phyloP scores from a whole-genome alignment of 2,888 invertebrate species.

The Zygaena filipendulae region DNA sequence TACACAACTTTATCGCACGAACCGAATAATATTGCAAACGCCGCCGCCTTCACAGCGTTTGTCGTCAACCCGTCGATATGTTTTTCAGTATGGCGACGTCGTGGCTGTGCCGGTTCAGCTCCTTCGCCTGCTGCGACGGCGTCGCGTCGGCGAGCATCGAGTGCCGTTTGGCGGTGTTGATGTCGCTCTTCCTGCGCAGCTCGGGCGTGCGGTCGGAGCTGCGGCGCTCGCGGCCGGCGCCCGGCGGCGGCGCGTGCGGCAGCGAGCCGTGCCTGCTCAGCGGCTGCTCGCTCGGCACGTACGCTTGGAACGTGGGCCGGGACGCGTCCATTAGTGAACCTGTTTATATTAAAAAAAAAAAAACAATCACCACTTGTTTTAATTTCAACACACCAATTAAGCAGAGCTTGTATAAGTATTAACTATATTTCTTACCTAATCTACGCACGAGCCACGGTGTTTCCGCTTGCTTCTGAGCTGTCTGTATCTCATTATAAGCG shows the following conservation, averaged over 20 bases:
- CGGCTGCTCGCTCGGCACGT: conserved; percentile 42
- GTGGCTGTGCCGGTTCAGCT: conserved; percentile 50
- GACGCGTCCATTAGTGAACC: conserved; percentile 79
- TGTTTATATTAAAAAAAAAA: conserved; percentile 12
- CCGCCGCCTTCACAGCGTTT: too few species aligned
- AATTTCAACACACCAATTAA: too few species aligned
- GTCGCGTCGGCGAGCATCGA: conserved; percentile 56
- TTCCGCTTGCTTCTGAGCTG: conserved; percentile 70
- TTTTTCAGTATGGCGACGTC: conserved; percentile 49
- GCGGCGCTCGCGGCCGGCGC: conserved; percentile 34
- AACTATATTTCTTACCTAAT: conserved; percentile 70
- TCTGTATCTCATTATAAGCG: conserved; percentile 76
- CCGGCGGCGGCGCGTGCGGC: conserved; percentile 25
- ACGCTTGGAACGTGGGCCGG: conserved; percentile 60
- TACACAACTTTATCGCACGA: too few species aligned
- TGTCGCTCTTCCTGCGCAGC: conserved; percentile 49
- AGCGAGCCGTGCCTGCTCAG: conserved; percentile 40
- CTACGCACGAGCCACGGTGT: conserved; percentile 97
- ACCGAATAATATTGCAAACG: too few species aligned
- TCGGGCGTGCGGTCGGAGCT: conserved; percentile 54
- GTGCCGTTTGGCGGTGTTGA: conserved; percentile 45
- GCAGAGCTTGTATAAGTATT: too few species aligned
- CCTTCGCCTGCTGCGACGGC: conserved; percentile 42
- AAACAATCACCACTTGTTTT: too few species aligned
- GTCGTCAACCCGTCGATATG: conserved; percentile 54